These are phyloP conservation scores for Pseudopodoces humilis DNA, from an alignment of 2,113 vertebrate genomes.

Conservation along the genomic window DNA sequence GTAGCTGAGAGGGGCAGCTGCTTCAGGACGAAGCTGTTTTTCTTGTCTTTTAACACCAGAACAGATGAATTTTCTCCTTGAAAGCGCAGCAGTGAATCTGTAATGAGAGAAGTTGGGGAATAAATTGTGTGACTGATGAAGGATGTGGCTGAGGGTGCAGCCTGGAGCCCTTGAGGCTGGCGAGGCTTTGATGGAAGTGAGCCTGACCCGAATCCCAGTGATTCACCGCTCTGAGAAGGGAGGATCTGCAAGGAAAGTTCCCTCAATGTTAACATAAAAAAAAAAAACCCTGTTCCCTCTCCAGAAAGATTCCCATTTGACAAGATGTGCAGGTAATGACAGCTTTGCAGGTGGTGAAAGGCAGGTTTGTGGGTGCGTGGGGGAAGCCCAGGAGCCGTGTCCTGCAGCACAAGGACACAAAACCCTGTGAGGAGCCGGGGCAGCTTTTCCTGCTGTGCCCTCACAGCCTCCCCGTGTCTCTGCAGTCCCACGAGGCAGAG, in stretches of 20 bases:
- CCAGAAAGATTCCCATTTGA: background rate
- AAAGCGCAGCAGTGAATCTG: background rate
- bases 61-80: background rate
- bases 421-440: accelerated
- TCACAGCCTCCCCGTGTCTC: background rate
- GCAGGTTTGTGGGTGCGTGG: background rate
- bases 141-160: background rate
- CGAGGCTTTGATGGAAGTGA: background rate
- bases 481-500: slow-evolving; percentile 89
- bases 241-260: background rate
- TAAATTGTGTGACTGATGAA: background rate
- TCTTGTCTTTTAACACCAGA: background rate
- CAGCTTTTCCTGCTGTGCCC: background rate
- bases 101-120: background rate
- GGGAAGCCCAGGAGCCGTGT: background rate
- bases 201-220: background rate
- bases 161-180: background rate
- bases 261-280: accelerated
- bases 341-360: background rate
- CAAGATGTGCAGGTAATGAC: background rate
- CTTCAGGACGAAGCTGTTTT: background rate
- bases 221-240: background rate
- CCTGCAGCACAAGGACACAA: background rate
- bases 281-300: accelerated
- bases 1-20: background rate